phyloP scores from a whole-genome alignment of 2,888 invertebrate species.

The Erebia ligea region DNA sequence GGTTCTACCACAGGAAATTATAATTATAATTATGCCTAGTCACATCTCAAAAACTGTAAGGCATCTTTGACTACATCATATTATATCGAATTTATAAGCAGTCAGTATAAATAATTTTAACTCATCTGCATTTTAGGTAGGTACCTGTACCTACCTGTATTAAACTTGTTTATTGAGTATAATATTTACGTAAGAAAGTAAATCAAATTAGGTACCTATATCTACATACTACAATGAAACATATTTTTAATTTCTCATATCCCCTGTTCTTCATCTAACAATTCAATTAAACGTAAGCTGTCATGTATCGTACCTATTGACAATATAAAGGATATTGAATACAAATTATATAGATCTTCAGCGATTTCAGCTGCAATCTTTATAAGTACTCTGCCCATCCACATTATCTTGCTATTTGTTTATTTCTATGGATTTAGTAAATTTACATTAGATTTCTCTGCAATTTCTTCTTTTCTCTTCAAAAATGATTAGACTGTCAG shows the following conservation, averaged over 20 bases:
- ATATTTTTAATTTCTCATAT: conserved; percentile 39
- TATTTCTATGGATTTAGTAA: conserved; percentile 6
- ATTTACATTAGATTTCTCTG: conserved; percentile 2
- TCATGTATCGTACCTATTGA: conserved; percentile 68
- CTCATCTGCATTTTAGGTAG: too few relatives aligned
- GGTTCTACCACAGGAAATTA: too few relatives aligned
- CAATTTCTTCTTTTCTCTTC: neutral
- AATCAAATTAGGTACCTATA: neutral
- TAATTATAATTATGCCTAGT: too few relatives aligned
- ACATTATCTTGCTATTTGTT: conserved; percentile 52
- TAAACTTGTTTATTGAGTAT: neutral
- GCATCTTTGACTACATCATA: neutral
- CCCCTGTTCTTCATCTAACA: conserved; percentile 68
- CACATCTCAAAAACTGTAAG: too few relatives aligned
- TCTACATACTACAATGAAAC: neutral
- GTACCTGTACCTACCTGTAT: too few relatives aligned
- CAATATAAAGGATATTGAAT: conserved; percentile 64
- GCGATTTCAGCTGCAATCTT: conserved; percentile 63
- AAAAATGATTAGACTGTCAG: neutral
- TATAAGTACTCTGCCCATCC: conserved; percentile 69
- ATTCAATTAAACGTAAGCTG: conserved; percentile 65
- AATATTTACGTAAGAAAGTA: neutral
- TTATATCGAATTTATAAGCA: neutral
- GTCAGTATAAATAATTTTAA: too few relatives aligned
- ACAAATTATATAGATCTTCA: conserved; percentile 66